Percentiles rank a stretch among this genome's conserved stretches.
Conservation (phyloP, 2,797 vertebrate species). For the Mormyrops boulengeri region DNA sequence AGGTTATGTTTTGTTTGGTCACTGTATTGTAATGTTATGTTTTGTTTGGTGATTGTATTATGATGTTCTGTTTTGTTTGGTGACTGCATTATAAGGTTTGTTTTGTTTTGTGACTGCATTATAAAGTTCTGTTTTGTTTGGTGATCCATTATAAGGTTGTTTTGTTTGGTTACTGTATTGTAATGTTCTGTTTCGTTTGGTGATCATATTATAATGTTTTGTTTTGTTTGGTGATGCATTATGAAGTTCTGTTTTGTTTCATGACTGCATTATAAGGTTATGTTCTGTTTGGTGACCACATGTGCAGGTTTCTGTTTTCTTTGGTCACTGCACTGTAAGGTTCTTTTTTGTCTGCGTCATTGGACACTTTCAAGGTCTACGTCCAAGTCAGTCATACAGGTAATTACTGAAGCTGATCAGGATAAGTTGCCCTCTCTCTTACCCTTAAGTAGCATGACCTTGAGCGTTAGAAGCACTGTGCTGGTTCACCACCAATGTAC, state of each 20-base stretch:
- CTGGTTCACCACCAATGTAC: neutral
- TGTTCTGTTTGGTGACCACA: neutral
- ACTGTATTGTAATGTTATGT: neutral
- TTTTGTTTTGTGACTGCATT: neutral
- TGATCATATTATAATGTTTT: neutral
- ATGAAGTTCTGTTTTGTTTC: neutral
- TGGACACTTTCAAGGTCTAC: neutral
- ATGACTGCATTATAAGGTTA: neutral
- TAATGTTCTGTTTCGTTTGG: neutral
- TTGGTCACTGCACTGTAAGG: neutral
- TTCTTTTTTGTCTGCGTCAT: neutral
- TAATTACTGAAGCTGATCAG: neutral
- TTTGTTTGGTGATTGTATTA: neutral
- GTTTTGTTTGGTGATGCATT: neutral
- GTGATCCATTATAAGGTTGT: neutral
- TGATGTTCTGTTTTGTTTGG: neutral
- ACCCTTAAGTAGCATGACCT: neutral
- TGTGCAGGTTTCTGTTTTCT: neutral
- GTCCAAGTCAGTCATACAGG: neutral
- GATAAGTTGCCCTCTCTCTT: neutral
- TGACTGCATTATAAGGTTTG: neutral
- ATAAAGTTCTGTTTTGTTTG: neutral
- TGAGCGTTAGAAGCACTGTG: neutral
- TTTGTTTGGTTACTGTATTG: too few species aligned
- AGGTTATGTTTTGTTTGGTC: neutral